A percentile compares a stretch with the other conserved stretches of the same genome.
Evolutionary conservation across 2,888 invertebrate genomes (phyloP).

Genomic region (Leptarthrus brevirostris): DNA sequence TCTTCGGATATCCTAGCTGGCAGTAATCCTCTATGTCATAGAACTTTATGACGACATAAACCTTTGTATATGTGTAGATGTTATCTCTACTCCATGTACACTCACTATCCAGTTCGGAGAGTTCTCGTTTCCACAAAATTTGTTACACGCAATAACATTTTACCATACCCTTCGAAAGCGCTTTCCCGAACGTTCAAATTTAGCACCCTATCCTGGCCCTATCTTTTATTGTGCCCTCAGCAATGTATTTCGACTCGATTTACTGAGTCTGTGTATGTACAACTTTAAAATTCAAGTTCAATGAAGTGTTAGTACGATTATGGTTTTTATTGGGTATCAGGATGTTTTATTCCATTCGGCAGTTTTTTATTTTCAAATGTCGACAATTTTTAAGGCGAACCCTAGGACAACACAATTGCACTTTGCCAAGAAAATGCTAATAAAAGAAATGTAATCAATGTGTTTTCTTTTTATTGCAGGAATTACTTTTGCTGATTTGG

Average conservation of each 20-base stretch:
- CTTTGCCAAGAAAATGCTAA: conserved; percentile 13
- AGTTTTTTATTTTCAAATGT: conserved; percentile 23
- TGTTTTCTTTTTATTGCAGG: conserved; percentile 25
- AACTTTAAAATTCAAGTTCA: conserved; percentile 22
- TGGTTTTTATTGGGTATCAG: conserved; percentile 31
- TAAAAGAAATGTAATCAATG: conserved; percentile 36
- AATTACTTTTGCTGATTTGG: conserved; percentile 27
- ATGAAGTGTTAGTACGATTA: conserved; percentile 42
- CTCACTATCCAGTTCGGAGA: background rate
- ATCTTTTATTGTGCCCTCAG: conserved; percentile 40
- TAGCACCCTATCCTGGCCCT: conserved; percentile 14
- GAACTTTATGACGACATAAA: conserved; percentile 43
- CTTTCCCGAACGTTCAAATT: conserved; percentile 41
- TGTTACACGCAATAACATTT: conserved; percentile 45
- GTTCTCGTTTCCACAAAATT: conserved; percentile 44
- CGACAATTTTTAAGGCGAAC: conserved; percentile 9
- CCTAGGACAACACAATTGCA: background rate
- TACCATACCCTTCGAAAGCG: conserved; percentile 32
- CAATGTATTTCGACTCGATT: conserved; percentile 19
- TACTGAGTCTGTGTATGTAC: conserved; percentile 2
- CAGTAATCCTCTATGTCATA: conserved; percentile 33
- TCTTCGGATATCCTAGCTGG: background rate
- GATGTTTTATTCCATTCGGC: conserved; percentile 29
- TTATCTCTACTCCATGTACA: conserved; percentile 10
- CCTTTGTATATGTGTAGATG: conserved; percentile 10